Percentiles rank a stretch among this genome's conserved stretches.
Evolutionary conservation across 2,113 vertebrate genomes (phyloP).

Genomic region (Epinephelus fuscoguttatus): DNA sequence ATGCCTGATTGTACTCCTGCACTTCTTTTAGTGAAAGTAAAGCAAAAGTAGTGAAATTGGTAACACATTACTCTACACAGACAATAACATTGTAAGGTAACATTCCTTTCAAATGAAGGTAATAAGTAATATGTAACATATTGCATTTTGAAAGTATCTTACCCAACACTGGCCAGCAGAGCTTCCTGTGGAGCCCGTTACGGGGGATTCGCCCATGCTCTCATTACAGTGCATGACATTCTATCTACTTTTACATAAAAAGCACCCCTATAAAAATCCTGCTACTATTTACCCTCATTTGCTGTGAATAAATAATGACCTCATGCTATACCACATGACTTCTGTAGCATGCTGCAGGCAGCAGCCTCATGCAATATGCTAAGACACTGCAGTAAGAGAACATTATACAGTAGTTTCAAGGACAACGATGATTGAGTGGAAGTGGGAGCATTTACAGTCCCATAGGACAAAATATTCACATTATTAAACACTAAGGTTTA

Average conservation of each 20-base stretch:
- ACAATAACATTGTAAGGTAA: no score
- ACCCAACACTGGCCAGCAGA: no score
- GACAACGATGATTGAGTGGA: not conserved
- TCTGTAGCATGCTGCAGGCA: not conserved
- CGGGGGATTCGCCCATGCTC: not conserved
- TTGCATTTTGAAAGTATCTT: no score
- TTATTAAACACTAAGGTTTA: not conserved
- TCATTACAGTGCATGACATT: not conserved
- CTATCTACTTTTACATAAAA: not conserved
- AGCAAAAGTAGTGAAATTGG: no score
- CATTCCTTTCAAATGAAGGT: no score
- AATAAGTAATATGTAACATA: no score
- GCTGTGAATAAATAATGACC: slow-evolving; percentile 9
- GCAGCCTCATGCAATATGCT: not conserved
- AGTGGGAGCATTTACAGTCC: not conserved
- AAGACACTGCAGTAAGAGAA: not conserved
- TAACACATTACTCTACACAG: no score
- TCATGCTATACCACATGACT: not conserved
- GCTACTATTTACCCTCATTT: slow-evolving; percentile 2
- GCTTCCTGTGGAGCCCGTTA: not conserved
- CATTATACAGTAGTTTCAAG: not conserved
- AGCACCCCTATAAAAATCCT: not conserved
- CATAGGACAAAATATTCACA: not conserved
- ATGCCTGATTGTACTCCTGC: no score
- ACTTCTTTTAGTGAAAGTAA: no score